Evolutionary conservation across 2,888 invertebrate species (phyloP), one percentile per base, ranked within the genome.

Genomic region (Pasiphila rectangulata): DNA sequence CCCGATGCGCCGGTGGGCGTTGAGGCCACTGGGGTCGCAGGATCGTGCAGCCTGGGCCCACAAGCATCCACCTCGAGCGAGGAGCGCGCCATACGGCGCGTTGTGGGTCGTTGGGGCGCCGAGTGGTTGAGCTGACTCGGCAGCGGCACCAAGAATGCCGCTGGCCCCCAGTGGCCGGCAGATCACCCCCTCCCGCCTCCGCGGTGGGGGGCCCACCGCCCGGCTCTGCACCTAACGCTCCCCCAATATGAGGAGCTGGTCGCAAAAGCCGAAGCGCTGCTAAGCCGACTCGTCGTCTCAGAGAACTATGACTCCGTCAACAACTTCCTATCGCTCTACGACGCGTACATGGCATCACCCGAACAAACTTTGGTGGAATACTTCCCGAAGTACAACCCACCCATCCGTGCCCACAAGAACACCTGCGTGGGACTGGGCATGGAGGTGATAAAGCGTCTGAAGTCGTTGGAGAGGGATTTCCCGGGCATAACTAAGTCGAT

Each of bases 111-210:
- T 76, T 96, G 96, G 96, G 96, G 96, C 81, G 93, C 94, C 90
- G 96, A 96, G 91, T 97, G 97, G 97, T 96, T 97, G 91, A 96
- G 96, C 96, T 97, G 97, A 97, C 96, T 97, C 96, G 95, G 93
- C 92, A 73, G 77, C 52, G 77, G 67, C 20, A 39, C 68, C 57
- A 69, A 69, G 57, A 59, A 72, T 45, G 54, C 73, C 54, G 75
- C 73, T 70, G 76, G 68, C 56, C 56, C 32, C 9, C 72, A 67
- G 46, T 88, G 88, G 88, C 87, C 90, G 77, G 80, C 79, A 59
- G 77, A 77, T 61, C 83, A 82, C 83, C 87, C 83, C 80, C 83
- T 87, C 30, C 84, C 83, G 67, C 80, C 81, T 1, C 88, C 87
- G 63, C 72, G 81, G 68, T 86, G 85, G 85, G 86, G 83, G 77